Percentiles rank a stretch among this genome's conserved stretches.
Evolutionary conservation across 2,888 invertebrate genomes (phyloP).

Genomic region (Nineta flava): DNA sequence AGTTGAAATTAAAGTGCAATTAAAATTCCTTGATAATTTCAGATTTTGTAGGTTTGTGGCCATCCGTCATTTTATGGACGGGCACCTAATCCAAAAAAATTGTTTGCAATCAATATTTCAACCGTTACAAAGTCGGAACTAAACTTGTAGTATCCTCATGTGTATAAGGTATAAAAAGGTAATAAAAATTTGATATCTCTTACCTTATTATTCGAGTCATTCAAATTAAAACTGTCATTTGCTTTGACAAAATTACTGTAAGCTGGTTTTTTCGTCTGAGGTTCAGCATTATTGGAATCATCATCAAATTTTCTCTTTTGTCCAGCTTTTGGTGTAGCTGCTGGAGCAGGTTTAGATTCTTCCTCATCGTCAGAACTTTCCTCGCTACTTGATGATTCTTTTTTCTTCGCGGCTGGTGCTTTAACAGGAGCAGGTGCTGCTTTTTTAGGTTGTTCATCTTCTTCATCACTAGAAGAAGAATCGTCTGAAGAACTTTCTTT

Average conservation of each 20-base stretch:
- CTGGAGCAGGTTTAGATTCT: constrained; percentile 24
- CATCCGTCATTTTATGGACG: no score
- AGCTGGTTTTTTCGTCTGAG: constrained; percentile 31
- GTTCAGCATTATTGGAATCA: constrained; percentile 13
- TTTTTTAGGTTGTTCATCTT: constrained; percentile 7
- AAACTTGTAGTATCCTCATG: no score
- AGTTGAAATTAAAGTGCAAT: no score
- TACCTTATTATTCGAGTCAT: constrained; percentile 22
- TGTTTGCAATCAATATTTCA: no score
- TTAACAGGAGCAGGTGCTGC: constrained; percentile 12
- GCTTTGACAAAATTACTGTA: constrained; percentile 60
- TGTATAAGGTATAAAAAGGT: no score
- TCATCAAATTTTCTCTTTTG: constrained; percentile 29
- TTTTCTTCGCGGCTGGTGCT: constrained; percentile 16
- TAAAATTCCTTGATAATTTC: no score
- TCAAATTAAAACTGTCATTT: constrained; percentile 22
- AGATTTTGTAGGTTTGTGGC: no score
- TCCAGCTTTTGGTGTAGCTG: constrained; percentile 11
- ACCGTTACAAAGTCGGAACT: no score
- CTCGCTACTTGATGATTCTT: constrained; percentile 7
- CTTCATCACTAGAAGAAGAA: constrained; percentile 20
- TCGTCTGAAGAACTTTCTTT: constrained; percentile 23
- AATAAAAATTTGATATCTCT: no score
- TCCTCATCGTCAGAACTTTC: constrained; percentile 26
- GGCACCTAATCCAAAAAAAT: no score